phyloP scores from a whole-genome alignment of 2,113 vertebrate genomes.

The Hypanus sabinus region DNA sequence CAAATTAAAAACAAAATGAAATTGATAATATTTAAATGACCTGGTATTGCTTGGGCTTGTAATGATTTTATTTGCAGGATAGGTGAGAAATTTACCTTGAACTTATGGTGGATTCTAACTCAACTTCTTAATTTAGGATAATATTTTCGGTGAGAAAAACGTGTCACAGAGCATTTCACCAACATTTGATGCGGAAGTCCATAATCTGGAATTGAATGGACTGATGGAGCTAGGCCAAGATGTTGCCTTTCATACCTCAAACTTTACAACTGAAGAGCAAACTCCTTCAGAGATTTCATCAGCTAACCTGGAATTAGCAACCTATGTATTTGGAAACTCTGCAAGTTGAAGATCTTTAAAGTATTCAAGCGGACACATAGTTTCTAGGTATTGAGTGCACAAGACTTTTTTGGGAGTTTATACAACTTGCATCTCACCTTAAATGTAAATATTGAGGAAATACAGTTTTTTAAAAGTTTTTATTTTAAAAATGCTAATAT shows the following conservation, averaged over 20 bases:
- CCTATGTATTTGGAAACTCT: not conserved
- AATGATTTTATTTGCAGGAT: not conserved
- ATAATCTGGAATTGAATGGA: conserved; percentile 65
- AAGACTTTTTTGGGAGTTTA: not conserved
- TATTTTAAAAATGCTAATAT: not conserved
- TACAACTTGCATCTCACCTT: conserved; percentile 3
- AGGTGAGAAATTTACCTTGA: not conserved
- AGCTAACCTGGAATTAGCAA: not conserved
- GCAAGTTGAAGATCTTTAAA: not conserved
- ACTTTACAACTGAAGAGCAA: conserved; percentile 46
- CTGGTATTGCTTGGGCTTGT: not conserved
- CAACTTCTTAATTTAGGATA: conserved; percentile 58
- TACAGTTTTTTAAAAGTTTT: not conserved
- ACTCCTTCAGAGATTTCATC: conserved; percentile 43
- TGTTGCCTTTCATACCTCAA: conserved; percentile 42
- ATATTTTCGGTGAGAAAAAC: conserved; percentile 72
- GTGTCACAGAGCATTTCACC: conserved; percentile 44
- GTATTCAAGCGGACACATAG: not conserved
- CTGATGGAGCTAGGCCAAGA: conserved; percentile 55
- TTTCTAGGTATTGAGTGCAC: not conserved
- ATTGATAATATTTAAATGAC: not conserved
- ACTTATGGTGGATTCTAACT: not conserved
- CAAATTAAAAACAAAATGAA: too few species aligned
- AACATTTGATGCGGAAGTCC: conserved; percentile 57
- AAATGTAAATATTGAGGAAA: not conserved